A percentile compares a stretch with the other conserved stretches of the same genome.
Conservation (phyloP, 2,888 invertebrate species). For the Drosophila bunnanda region DNA sequence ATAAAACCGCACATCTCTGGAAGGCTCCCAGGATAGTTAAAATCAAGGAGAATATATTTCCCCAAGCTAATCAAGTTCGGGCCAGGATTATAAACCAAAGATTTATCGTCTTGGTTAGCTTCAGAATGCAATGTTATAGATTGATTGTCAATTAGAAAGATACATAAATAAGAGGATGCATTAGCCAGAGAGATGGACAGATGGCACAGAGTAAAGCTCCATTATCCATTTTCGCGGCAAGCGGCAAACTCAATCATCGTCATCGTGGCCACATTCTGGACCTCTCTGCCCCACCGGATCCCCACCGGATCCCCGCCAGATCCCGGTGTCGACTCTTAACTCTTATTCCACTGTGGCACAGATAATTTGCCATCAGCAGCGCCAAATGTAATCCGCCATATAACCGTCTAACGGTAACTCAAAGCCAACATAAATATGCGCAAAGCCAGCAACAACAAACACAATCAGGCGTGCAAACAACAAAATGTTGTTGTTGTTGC, state of each 20-base stretch:
- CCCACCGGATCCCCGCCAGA: not conserved
- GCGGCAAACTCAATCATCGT: conserved; percentile 42
- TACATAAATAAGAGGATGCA: conserved; percentile 42
- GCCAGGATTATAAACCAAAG: conserved; percentile 27
- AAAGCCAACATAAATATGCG: conserved; percentile 81
- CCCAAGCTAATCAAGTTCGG: conserved; percentile 2
- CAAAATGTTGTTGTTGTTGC: conserved; percentile 54
- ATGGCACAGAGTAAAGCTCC: conserved; percentile 28
- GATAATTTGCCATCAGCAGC: conserved; percentile 79
- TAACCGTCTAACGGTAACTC: conserved; percentile 79
- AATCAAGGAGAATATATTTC: not conserved
- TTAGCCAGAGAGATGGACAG: conserved; percentile 41
- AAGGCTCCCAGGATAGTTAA: not conserved
- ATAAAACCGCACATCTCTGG: not conserved
- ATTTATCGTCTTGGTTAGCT: conserved; percentile 15
- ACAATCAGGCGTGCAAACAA: conserved; percentile 73
- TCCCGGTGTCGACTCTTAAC: conserved; percentile 1
- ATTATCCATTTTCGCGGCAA: conserved; percentile 33
- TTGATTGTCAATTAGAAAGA: conserved; percentile 41
- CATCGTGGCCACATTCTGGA: conserved; percentile 44
- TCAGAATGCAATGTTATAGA: conserved; percentile 19
- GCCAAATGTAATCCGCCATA: conserved; percentile 81
- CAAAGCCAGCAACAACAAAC: conserved; percentile 55
- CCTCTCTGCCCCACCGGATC: conserved; percentile 5
- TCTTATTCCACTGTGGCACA: conserved; percentile 53